Conservation (phyloP, 2,797 vertebrate genomes). For the Betta splendens region DNA sequence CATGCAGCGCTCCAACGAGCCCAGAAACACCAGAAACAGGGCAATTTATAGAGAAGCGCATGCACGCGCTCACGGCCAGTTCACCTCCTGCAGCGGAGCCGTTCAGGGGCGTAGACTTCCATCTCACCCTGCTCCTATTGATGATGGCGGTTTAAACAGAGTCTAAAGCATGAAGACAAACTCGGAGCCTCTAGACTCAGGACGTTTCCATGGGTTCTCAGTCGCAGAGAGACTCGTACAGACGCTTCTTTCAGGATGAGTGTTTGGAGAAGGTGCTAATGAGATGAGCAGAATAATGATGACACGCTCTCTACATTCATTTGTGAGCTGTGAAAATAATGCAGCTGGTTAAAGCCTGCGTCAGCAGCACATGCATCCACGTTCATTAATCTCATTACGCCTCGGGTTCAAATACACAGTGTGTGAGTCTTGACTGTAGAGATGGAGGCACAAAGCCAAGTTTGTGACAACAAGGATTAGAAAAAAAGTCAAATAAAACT, state of each 20-base stretch:
- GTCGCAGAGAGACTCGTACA: too few species aligned
- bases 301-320: slow-evolving; percentile 23
- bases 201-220: too few species aligned
- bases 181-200: too few species aligned
- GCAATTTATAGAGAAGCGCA: slow-evolving; percentile 3
- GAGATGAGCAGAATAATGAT: slow-evolving; percentile 30
- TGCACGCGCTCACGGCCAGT: slow-evolving; percentile 5
- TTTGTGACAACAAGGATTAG: too few species aligned
- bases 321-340: slow-evolving; percentile 34
- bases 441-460: too few species aligned
- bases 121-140: background rate
- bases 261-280: slow-evolving; percentile 43
- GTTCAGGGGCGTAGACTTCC: too few species aligned
- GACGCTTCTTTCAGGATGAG: too few species aligned
- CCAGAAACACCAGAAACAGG: slow-evolving; percentile 2
- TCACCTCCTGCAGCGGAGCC: too few species aligned
- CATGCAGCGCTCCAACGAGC: background rate
- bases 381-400: background rate
- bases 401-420: too few species aligned
- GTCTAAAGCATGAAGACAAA: too few species aligned
- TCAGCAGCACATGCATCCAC: slow-evolving; percentile 13
- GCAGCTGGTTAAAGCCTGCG: slow-evolving; percentile 12
- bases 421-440: too few species aligned
- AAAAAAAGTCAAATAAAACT: too few species aligned
- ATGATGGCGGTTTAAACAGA: background rate